phyloP scores from a whole-genome alignment of 2,888 invertebrate genomes.

The Spisula subtruncata region DNA sequence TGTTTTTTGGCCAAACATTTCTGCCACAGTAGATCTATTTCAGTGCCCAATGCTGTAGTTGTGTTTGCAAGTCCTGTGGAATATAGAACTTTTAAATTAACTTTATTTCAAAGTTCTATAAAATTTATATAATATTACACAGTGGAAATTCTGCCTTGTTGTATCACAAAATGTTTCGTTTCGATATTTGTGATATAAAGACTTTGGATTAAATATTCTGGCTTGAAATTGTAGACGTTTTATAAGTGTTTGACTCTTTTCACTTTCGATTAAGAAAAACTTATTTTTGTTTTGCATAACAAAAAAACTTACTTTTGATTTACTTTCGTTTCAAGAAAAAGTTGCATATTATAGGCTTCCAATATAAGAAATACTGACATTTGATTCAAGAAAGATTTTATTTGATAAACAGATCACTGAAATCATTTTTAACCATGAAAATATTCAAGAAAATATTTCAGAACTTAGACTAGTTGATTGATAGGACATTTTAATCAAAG shows the following conservation, averaged over 20 bases:
- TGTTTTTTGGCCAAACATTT: constrained; percentile 14
- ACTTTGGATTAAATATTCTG: background rate
- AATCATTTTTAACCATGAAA: no score
- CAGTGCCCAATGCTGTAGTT: background rate
- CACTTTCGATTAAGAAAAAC: background rate
- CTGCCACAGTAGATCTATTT: background rate
- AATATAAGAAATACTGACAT: background rate
- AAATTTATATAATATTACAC: background rate
- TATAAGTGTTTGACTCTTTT: background rate
- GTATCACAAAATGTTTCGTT: constrained; percentile 15
- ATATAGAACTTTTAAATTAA: no score
- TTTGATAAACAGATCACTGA: no score
- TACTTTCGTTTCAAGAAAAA: no score
- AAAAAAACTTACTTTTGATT: background rate
- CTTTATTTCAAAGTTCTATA: background rate
- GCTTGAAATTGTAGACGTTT: background rate
- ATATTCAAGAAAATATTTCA: no score
- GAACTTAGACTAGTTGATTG: no score
- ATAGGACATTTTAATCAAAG: no score
- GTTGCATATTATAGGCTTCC: no score
- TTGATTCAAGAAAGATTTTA: background rate
- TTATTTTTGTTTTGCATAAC: background rate
- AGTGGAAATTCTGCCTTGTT: background rate
- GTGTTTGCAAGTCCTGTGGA: background rate
- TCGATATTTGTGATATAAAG: constrained; percentile 9